Evolutionary conservation across 2,113 vertebrate species (phyloP), one percentile per base, ranked within the genome.

Genomic region (Chionodraco myersi): DNA sequence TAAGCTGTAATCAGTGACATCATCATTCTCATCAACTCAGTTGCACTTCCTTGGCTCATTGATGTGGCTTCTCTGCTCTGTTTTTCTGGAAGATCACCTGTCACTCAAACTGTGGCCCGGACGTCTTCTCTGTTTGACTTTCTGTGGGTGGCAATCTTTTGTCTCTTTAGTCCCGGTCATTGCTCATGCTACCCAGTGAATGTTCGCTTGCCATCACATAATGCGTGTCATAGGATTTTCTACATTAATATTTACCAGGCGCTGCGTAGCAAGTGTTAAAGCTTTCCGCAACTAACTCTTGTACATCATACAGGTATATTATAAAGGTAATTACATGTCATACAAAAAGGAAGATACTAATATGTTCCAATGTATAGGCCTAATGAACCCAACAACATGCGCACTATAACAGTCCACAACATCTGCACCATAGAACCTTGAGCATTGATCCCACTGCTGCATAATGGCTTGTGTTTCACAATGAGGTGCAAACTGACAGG

Each of bases 81-180:
- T 58, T 4, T 78, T 61, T 54, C 48, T 82, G 45, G 58, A 45
- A 83, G 65, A 81, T 78, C 60, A 51, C 41, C 73, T 60, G 77
- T 85, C 86, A 79, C 53, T 89, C 80, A 89, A 84, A 66, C 76
- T 23, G 30, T 12, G 65, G 21, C 64, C 54, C 4, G 64, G 71
- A 62, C 56, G 14, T 76, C 26, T 18, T 84, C 0, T 65, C 76
- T 52, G 62, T 44, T 64, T 18, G 57, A 69, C 15, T 49, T 60
- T 60, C 67, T 72, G 73, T 58, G 49, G 81, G 69, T 68, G 76
- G 59, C 52, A 71, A 15, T 71, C 61, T 54, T 45, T 59, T 53
- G 59, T 74, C 52, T 78, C 48, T 57, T 66, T 18, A 74, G 76
- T 18, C n/a, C n/a, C 2, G 1, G 11, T 66, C 62, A 61, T 1